These are phyloP conservation scores for Ormyrus pomaceus DNA, from an alignment of 2,888 invertebrate genomes.

Conservation along the genomic window DNA sequence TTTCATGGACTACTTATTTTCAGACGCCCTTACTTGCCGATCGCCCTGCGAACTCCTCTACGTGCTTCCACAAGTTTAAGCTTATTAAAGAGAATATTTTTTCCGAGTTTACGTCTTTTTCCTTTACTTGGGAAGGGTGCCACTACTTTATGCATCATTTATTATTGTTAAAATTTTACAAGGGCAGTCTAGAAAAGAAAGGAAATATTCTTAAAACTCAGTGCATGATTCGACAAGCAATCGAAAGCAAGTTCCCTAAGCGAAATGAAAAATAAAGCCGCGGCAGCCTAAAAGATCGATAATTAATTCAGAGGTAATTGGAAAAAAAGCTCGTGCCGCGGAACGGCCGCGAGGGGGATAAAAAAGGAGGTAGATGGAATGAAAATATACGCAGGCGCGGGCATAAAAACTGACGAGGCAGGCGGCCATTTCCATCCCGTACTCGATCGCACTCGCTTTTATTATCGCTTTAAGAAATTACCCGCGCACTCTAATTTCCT, in stretches of 20 bases:
- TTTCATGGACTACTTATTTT: too few relatives aligned
- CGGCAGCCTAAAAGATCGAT: neutral
- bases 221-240: too few relatives aligned
- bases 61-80: too few relatives aligned
- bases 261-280: neutral
- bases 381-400: neutral
- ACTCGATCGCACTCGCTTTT: conserved; percentile 3
- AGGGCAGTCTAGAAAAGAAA: too few relatives aligned
- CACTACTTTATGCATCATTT: too few relatives aligned
- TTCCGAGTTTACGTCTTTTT: too few relatives aligned
- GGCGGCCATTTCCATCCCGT: conserved; percentile 23
- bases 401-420: neutral
- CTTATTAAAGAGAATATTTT: too few relatives aligned
- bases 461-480: conserved; percentile 39
- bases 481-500: conserved; percentile 21
- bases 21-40: neutral
- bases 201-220: too few relatives aligned
- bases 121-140: too few relatives aligned
- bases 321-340: neutral
- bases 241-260: too few relatives aligned
- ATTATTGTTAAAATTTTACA: too few relatives aligned
- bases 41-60: too few relatives aligned
- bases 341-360: neutral
- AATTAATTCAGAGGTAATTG: neutral
- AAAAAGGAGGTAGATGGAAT: neutral